Percentiles rank a stretch among this genome's conserved stretches.
Evolutionary conservation across 2,113 vertebrate genomes (phyloP).

Genomic region (Indri indri): DNA sequence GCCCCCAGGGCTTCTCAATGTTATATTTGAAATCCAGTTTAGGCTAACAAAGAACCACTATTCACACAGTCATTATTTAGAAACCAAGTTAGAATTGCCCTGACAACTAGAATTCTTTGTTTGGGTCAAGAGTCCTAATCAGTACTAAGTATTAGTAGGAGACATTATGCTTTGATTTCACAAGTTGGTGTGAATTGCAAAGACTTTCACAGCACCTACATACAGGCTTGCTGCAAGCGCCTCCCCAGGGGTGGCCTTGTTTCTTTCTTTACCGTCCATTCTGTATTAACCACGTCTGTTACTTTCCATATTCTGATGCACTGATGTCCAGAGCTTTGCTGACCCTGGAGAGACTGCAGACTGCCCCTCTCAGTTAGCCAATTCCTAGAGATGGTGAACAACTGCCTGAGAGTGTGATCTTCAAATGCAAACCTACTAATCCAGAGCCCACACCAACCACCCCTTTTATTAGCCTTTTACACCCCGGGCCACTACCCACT

Average conservation of each 20-base stretch:
- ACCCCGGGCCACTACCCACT: no score
- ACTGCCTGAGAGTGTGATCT: background rate
- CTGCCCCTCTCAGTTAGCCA: background rate
- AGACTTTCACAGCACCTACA: background rate
- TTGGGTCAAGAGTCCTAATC: background rate
- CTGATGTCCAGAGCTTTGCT: background rate
- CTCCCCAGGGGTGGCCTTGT: background rate
- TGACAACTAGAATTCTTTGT: background rate
- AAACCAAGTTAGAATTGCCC: background rate
- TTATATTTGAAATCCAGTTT: background rate
- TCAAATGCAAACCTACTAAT: background rate
- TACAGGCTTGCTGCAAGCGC: background rate
- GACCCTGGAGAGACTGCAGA: background rate
- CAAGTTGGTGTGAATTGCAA: background rate
- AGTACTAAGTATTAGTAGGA: background rate
- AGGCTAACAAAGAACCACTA: background rate
- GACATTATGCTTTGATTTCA: background rate
- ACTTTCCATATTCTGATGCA: background rate
- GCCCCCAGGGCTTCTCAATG: background rate
- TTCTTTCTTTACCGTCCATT: background rate
- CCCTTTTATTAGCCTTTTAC: background rate
- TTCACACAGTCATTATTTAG: background rate
- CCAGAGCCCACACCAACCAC: background rate
- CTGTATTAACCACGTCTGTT: no score
- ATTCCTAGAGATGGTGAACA: background rate